phyloP scores from a whole-genome alignment of 1,140 invertebrate genomes.

The Paraescarpia echinospica region DNA sequence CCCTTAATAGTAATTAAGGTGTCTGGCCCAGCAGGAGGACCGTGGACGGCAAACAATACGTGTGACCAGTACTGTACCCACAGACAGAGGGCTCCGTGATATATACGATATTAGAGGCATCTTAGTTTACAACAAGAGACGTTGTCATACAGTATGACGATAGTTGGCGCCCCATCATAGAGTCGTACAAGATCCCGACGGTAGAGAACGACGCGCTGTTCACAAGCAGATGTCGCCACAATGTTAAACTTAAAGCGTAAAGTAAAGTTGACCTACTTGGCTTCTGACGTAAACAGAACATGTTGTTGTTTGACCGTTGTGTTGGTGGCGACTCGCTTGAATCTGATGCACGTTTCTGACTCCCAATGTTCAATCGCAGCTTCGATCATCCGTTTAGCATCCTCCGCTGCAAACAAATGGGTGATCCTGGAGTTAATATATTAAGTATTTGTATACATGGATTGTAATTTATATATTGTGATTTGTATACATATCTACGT shows the following conservation, averaged over 20 bases:
- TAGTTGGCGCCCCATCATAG: not conserved
- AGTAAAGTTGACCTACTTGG: not conserved
- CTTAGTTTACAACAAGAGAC: not conserved
- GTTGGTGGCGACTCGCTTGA: constrained; percentile 24
- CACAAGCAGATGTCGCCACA: too few relatives aligned
- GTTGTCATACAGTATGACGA: not conserved
- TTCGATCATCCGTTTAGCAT: not conserved
- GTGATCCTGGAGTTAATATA: not conserved
- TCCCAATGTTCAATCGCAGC: constrained; percentile 38
- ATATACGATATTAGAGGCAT: not conserved
- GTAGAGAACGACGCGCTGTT: not conserved
- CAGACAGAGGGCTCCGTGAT: too few relatives aligned
- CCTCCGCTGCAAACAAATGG: not conserved
- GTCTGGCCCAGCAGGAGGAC: too few relatives aligned
- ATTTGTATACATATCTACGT: too few relatives aligned
- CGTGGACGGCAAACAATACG: too few relatives aligned
- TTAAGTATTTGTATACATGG: not conserved
- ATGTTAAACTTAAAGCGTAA: too few relatives aligned
- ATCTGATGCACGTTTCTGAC: constrained; percentile 47
- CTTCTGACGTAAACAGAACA: not conserved
- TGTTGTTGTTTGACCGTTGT: not conserved
- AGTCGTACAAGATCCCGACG: not conserved
- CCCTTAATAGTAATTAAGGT: too few relatives aligned
- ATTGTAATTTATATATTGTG: too few relatives aligned
- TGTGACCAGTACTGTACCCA: too few relatives aligned